Percentiles rank a stretch among this genome's conserved stretches.
Evolutionary conservation across 2,113 vertebrate species (phyloP).

Genomic region (Nanorana parkeri): DNA sequence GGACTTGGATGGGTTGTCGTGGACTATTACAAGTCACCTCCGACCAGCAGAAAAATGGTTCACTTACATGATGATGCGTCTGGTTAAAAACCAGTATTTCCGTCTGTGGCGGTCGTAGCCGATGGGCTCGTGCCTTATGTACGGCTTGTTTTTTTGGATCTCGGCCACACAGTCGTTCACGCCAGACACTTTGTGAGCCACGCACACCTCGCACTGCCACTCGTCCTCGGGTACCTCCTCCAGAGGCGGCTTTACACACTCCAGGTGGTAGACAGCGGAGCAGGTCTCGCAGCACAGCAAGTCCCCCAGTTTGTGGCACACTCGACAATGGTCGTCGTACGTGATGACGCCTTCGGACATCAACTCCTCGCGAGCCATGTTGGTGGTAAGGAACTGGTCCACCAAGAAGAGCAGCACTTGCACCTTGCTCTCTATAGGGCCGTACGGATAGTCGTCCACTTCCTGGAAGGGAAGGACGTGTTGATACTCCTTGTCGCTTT

Average conservation of each 20-base stretch:
- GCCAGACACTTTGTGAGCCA: slow-evolving; percentile 93
- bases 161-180: slow-evolving; percentile 95
- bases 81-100: slow-evolving; percentile 98
- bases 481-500: slow-evolving; percentile 93
- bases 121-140: slow-evolving; percentile 93
- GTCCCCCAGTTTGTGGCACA: slow-evolving; percentile 96
- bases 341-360: slow-evolving; percentile 96
- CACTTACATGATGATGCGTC: slow-evolving; percentile 95
- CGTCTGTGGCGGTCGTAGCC: slow-evolving; percentile 94
- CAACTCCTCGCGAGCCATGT: slow-evolving; percentile 95
- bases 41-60: not conserved
- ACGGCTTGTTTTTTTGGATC: slow-evolving; percentile 93
- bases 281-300: slow-evolving; percentile 98
- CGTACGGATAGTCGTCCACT: slow-evolving; percentile 93
- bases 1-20: too few relatives aligned
- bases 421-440: slow-evolving; percentile 91
- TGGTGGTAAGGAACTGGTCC: slow-evolving; percentile 97
- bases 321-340: slow-evolving; percentile 96
- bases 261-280: slow-evolving; percentile 95
- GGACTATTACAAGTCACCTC: too few relatives aligned
- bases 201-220: slow-evolving; percentile 98
- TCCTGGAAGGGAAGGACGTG: slow-evolving; percentile 91
- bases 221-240: slow-evolving; percentile 95
- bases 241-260: slow-evolving; percentile 94
- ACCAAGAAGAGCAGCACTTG: slow-evolving; percentile 96